A percentile compares a stretch with the other conserved stretches of the same genome.
Conservation (phyloP, 2,888 invertebrate genomes). For the Ochropleura plecta region DNA sequence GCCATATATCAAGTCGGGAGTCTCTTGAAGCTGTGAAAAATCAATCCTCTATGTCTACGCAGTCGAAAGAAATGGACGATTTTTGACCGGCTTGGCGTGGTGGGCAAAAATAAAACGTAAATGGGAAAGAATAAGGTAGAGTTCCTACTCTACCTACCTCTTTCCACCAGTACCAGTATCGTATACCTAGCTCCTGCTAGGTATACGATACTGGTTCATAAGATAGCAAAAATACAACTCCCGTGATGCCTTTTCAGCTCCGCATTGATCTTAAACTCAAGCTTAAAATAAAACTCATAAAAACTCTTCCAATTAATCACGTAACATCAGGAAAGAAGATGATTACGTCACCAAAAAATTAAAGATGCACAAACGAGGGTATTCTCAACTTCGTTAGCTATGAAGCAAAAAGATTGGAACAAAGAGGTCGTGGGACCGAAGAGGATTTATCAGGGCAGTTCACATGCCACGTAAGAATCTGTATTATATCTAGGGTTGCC, state of each 20-base stretch:
- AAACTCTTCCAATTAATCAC: constrained; percentile 43
- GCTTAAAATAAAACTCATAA: background rate
- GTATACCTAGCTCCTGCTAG: no score
- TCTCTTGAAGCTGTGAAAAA: no score
- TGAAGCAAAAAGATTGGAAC: constrained; percentile 55
- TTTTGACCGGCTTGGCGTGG: no score
- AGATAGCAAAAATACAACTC: no score
- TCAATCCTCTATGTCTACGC: no score
- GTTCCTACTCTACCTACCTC: no score
- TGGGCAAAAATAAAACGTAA: no score
- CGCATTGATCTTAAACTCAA: background rate
- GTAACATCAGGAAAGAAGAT: constrained; percentile 55
- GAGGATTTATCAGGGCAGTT: constrained; percentile 47
- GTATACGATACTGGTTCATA: no score
- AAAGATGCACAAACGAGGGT: constrained; percentile 49
- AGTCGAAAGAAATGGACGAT: no score
- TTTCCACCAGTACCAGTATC: no score
- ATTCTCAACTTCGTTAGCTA: constrained; percentile 59
- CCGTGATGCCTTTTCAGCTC: background rate
- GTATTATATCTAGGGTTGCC: constrained; percentile 26
- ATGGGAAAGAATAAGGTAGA: no score
- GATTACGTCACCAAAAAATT: constrained; percentile 49
- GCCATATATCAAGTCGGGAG: no score
- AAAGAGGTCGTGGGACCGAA: constrained; percentile 50
- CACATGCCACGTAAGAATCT: constrained; percentile 54